phyloP scores from a whole-genome alignment of 2,888 invertebrate genomes.

The Amblyteles armatorius region DNA sequence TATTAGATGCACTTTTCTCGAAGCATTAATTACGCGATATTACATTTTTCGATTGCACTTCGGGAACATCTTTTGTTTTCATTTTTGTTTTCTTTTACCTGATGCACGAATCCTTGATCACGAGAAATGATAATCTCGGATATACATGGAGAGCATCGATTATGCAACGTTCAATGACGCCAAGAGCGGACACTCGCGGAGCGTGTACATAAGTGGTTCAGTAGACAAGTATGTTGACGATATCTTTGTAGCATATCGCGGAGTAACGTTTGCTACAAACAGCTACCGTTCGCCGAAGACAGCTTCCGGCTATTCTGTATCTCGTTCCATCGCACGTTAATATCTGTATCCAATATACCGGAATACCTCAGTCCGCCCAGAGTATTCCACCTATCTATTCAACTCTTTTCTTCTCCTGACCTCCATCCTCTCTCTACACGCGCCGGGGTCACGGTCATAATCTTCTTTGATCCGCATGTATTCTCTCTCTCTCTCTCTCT shows the following conservation, averaged over 20 bases:
- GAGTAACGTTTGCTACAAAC: slow-evolving; percentile 24
- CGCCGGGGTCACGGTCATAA: slow-evolving; percentile 43
- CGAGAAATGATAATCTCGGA: slow-evolving; percentile 12
- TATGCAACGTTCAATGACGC: slow-evolving; percentile 14
- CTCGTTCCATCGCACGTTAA: slow-evolving; percentile 19
- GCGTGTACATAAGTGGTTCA: slow-evolving; percentile 8
- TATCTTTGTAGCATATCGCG: slow-evolving; percentile 8
- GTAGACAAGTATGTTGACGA: background rate
- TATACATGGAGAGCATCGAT: slow-evolving; percentile 2
- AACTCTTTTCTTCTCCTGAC: slow-evolving; percentile 28
- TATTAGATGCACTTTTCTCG: background rate
- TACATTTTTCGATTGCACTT: background rate
- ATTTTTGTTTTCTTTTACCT: background rate
- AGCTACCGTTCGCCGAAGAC: slow-evolving; percentile 27
- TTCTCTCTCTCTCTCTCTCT: slow-evolving; percentile 9
- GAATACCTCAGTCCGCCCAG: background rate
- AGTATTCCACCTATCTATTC: slow-evolving; percentile 13
- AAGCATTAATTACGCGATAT: background rate
- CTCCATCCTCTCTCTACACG: slow-evolving; percentile 39
- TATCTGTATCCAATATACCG: slow-evolving; percentile 21
- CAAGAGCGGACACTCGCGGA: background rate
- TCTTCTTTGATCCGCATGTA: slow-evolving; percentile 34
- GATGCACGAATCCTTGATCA: background rate
- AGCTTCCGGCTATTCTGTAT: slow-evolving; percentile 18
- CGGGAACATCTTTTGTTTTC: too few relatives aligned